Evolutionary conservation across 2,797 vertebrate species (phyloP).

Genomic region (Neosalanx taihuensis): DNA sequence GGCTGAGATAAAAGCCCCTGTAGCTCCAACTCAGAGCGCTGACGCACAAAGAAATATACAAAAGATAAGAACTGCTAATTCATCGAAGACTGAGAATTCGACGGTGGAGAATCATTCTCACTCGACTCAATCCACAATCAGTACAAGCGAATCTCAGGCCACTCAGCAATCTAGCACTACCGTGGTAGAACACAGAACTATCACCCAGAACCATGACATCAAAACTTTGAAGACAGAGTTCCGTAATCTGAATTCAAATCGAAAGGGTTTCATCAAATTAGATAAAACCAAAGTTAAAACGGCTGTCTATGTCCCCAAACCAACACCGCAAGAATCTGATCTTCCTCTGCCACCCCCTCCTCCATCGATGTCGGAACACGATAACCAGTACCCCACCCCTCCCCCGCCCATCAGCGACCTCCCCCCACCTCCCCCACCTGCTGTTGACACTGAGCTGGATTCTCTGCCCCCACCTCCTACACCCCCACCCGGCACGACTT

Average conservation of each 20-base stretch:
- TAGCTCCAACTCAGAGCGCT: conserved; percentile 63
- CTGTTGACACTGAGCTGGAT: conserved; percentile 70
- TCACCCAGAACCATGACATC: conserved; percentile 74
- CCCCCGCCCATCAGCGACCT: conserved; percentile 64
- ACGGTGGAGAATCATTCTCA: conserved; percentile 14
- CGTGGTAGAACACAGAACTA: conserved; percentile 74
- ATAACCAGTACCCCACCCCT: conserved; percentile 56
- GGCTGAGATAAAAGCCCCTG: conserved; percentile 55
- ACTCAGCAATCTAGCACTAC: conserved; percentile 49
- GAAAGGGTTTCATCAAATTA: conserved; percentile 65
- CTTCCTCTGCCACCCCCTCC: conserved; percentile 82
- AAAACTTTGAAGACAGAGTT: conserved; percentile 76
- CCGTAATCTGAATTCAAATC: conserved; percentile 69
- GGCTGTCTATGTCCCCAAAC: conserved; percentile 59
- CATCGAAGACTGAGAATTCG: conserved; percentile 37
- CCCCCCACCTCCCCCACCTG: conserved; percentile 64
- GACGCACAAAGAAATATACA: conserved; percentile 66
- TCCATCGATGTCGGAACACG: conserved; percentile 69
- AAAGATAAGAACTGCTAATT: conserved; percentile 66
- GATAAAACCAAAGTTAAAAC: conserved; percentile 68
- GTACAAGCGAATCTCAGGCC: conserved; percentile 38
- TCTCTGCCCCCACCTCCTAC: conserved; percentile 61
- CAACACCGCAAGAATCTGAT: conserved; percentile 65
- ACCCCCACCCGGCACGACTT: conserved; percentile 53
- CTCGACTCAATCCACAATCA: conserved; percentile 33